These are phyloP conservation scores for Nasonovia ribisnigri DNA, from an alignment of 2,888 invertebrate genomes.

Conservation along the genomic window DNA sequence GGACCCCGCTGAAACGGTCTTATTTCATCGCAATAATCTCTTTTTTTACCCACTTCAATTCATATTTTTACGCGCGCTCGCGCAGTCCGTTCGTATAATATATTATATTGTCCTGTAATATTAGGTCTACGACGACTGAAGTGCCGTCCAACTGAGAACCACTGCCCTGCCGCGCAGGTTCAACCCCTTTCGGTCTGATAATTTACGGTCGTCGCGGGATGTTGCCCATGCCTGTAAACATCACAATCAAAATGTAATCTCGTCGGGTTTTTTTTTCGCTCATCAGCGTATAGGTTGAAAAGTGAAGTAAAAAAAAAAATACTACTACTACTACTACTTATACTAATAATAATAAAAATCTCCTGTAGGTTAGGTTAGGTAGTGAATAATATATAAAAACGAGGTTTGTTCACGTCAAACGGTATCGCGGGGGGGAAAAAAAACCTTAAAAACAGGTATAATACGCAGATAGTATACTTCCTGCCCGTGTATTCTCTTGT, in stretches of 20 bases:
- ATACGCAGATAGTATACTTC: not conserved
- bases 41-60: not conserved
- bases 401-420: not conserved
- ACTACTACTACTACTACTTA: no score
- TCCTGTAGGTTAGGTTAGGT: not conserved
- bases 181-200: not conserved
- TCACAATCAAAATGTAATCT: not conserved
- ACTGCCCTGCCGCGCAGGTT: not conserved
- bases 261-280: not conserved
- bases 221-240: not conserved
- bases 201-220: not conserved
- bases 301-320: not conserved
- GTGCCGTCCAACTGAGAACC: not conserved
- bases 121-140: not conserved
- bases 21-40: not conserved
- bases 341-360: not conserved
- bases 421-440: not conserved
- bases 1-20: not conserved
- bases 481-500: not conserved
- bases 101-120: not conserved
- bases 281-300: not conserved
- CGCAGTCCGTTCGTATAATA: not conserved
- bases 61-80: not conserved
- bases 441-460: slow-evolving; percentile 21
- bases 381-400: not conserved